Percentiles rank a stretch among this genome's conserved stretches.
These are phyloP conservation scores for Meganola albula DNA, from an alignment of 2,888 invertebrate genomes.

Conservation along the genomic window DNA sequence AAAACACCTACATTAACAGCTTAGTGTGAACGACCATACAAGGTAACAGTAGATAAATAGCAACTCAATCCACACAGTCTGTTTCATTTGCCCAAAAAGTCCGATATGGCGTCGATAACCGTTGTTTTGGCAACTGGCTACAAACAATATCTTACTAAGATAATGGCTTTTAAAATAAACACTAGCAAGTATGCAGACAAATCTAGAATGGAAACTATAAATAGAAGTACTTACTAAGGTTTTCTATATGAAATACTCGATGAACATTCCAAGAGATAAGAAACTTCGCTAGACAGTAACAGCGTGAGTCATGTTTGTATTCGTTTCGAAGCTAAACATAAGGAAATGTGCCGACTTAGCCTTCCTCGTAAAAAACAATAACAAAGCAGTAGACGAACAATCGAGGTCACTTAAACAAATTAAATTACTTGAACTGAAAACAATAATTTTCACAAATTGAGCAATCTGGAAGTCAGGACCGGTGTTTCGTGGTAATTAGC, in stretches of 20 bases:
- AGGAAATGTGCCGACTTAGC: constrained; percentile 21
- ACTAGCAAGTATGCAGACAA: no score
- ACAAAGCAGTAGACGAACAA: constrained; percentile 17
- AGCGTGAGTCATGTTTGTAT: constrained; percentile 25
- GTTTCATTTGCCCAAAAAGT: background rate
- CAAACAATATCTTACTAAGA: no score
- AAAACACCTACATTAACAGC: constrained; percentile 14
- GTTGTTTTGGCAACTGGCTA: background rate
- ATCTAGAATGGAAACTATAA: no score
- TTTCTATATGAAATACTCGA: no score
- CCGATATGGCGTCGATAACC: background rate
- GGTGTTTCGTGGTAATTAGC: constrained; percentile 20
- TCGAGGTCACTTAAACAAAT: constrained; percentile 22
- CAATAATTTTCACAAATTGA: constrained; percentile 20
- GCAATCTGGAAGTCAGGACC: constrained; percentile 13
- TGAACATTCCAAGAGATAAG: constrained; percentile 31
- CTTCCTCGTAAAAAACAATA: constrained; percentile 27
- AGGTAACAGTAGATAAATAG: constrained; percentile 9
- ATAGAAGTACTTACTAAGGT: no score
- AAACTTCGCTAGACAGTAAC: constrained; percentile 18
- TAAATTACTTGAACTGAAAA: constrained; percentile 19
- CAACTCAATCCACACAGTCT: background rate
- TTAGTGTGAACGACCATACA: constrained; percentile 14
- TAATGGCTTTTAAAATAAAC: no score
- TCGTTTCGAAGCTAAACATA: constrained; percentile 21